Conservation (phyloP, 2,113 vertebrate species). For the Hemibagrus wyckioides region DNA sequence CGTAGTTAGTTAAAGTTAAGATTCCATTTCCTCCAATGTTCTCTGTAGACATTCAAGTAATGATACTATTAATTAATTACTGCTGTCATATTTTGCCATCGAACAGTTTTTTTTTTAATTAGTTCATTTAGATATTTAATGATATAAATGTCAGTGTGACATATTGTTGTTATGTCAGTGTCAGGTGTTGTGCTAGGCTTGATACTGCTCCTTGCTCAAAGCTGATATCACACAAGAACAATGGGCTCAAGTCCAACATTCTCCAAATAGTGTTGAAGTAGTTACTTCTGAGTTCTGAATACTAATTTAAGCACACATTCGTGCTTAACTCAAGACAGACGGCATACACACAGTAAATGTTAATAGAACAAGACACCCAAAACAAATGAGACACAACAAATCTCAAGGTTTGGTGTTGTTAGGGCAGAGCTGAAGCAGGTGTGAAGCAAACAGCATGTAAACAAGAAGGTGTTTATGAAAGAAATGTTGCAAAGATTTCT, state of each 20-base stretch:
- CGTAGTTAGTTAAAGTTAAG: too few relatives aligned
- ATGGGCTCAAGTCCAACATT: background rate
- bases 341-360: background rate
- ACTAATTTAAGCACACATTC: background rate
- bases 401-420: background rate
- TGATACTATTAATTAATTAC: background rate
- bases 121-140: background rate
- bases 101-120: background rate
- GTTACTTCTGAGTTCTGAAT: background rate
- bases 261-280: background rate
- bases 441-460: slow-evolving; percentile 10
- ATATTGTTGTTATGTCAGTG: background rate
- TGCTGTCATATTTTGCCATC: background rate
- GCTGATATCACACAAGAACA: background rate
- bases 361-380: background rate
- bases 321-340: background rate
- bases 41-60: background rate
- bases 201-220: background rate
- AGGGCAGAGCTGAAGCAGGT: background rate
- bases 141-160: background rate
- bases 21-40: background rate
- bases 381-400: background rate
- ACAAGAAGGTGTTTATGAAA: slow-evolving; percentile 6
- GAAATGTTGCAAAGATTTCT: background rate
- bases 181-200: background rate